Conservation (phyloP, 35 echinoderm and acorn worm species). For the Strongylocentrotus purpuratus region DNA sequence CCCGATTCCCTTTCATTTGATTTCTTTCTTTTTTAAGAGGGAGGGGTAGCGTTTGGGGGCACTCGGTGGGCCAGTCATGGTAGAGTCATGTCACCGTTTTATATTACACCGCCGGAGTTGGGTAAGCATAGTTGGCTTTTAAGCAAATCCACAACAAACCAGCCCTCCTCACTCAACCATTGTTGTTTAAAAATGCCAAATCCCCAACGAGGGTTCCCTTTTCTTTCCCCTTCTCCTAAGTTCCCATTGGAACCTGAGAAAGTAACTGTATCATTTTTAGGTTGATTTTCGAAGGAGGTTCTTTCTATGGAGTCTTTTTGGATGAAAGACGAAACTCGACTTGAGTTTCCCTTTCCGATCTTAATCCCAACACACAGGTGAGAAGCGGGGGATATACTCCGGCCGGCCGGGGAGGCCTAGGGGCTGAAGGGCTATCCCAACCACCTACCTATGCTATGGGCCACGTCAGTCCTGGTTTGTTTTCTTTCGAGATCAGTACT, state of each 20-base stretch:
- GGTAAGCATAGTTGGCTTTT: constrained; percentile 40
- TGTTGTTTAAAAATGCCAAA: constrained; percentile 24
- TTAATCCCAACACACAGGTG: constrained; percentile 39
- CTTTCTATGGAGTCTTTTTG: constrained; percentile 14
- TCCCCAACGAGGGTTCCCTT: constrained; percentile 6
- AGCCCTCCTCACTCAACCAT: not conserved
- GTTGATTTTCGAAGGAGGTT: not conserved
- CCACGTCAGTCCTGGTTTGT: constrained; percentile 36
- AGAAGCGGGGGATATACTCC: not conserved
- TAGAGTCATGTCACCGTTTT: constrained; percentile 26
- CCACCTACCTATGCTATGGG: not conserved
- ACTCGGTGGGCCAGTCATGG: not conserved
- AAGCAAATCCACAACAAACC: constrained; percentile 23
- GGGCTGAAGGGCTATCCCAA: constrained; percentile 42
- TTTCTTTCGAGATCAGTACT: constrained; percentile 44
- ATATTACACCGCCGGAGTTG: constrained; percentile 34
- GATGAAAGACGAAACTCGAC: constrained; percentile 29
- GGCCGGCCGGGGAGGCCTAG: constrained; percentile 3
- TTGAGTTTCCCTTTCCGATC: constrained; percentile 3
- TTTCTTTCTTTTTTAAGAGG: not conserved
- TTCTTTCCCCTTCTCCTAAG: not conserved
- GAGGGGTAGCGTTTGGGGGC: not conserved
- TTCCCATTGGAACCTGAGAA: constrained; percentile 30
- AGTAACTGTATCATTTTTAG: constrained; percentile 46
- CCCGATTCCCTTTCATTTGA: not conserved